Evolutionary conservation across 1,140 invertebrate species (phyloP), one percentile per base, ranked within the genome.

Genomic region (Camponotus vicinus): DNA sequence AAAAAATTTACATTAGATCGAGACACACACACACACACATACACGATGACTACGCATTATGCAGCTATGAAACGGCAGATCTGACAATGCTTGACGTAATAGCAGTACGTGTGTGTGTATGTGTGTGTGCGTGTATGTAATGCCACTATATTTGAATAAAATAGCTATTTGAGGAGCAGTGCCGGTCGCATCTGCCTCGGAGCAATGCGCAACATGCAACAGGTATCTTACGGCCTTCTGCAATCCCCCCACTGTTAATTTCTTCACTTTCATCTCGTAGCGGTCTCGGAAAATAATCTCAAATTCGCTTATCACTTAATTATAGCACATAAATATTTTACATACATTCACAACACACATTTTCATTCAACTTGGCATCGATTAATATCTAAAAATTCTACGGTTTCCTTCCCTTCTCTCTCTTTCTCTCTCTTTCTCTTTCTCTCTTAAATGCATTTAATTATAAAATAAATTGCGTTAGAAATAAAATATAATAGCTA

Each of bases 161-260:
- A 73, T 32, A 45, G 55, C 73, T 61, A 83, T 64, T 63, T 32
- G 55, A 63, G 69, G 40, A 73, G 55, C 73, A 82, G 71, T 49
- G 55, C 79, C 67, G 67, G 79, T 82, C 67, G 63, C 49, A 55
- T 61, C 45, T 83, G 67, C 52, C 69, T 32, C 55, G 59, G 13
- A 73, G 79, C 79, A 75, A 82, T 42, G 55, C 52, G 78, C 64
- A 70, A 78, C 78, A 18, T 75, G 79, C 79, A 83, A 83, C 79
- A 83, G 79, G 79, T 83, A 83, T 75, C 79, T 82, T 82, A 82
- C 67, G 52, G 61, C 66, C 71, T 83, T 73, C 79, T 73, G 79
- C 55, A 45, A 73, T 82, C 69, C 34, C 34, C 37, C 79, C 55
- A 75, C 79, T 83, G 40, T 83, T 55, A 75, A 83, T 11, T 59